Evolutionary conservation across 1,140 invertebrate species (phyloP), one percentile per base, ranked within the genome.

Genomic region (Pseudomyrmex cubaensis): DNA sequence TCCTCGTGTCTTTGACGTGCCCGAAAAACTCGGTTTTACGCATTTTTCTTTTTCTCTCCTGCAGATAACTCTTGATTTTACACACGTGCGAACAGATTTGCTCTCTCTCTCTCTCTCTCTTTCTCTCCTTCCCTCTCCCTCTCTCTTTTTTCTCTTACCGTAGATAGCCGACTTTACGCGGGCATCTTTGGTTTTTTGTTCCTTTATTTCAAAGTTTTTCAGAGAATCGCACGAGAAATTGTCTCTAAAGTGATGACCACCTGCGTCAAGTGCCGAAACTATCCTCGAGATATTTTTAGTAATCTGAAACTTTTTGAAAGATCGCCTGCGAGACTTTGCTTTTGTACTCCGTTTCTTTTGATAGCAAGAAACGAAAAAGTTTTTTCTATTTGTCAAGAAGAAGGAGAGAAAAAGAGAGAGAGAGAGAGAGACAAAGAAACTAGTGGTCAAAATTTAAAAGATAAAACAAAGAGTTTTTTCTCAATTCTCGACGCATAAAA

Each of bases 241-340:
- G 86, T 69, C 78, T 5, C 86, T 87, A 87, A 76, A 54, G 77
- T 77, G 78, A 85, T 82, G 91, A 86, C 92, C 92, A 93, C 92
- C 91, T 91, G 92, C 91, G 90, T 92, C 64, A 90, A 90, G 67
- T 76, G 89, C 85, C 83, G 85, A 87, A 85, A 35, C 25, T 88
- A 89, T 87, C 87, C 54, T 85, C 48, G 84, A 86, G 91, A 92
- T 92, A 92, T 90, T 92, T 91, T 92, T 78, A 89, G 90, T 92
- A 92, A 92, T 90, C 84, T 86, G 91, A 92, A 90, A 92, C 92
- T 80, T 84, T 80, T 87, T 87, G 83, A 88, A 87, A 82, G 84
- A 73, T 63, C 44, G 20, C 46, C 52, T 59, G 72, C 78, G 86
- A 82, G 83, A 20, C 35, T 4, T 69, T 17, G 61, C 44, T 25